phyloP scores from a whole-genome alignment of 1,140 invertebrate genomes.

The Zaprionus inermis region DNA sequence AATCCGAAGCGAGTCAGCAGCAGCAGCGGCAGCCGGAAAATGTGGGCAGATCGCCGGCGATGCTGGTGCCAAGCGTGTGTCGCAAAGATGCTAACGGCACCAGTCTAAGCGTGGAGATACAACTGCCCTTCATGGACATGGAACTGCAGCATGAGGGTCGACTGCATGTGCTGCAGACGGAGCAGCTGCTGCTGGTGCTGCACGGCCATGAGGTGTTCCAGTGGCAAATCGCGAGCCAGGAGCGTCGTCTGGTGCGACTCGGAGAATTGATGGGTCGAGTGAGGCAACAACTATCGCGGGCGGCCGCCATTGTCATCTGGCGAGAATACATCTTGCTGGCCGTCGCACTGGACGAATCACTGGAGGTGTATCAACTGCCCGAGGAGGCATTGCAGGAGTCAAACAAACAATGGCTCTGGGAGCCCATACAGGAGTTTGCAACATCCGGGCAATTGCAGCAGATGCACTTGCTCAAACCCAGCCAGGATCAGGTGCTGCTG shows the following conservation, averaged over 20 bases:
- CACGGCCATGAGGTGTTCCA: conserved; percentile 68
- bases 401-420: conserved; percentile 34
- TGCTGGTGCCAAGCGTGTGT: conserved; percentile 55
- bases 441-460: conserved; percentile 55
- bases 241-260: conserved; percentile 62
- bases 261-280: conserved; percentile 55
- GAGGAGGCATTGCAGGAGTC: conserved; percentile 24
- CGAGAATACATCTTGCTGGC: conserved; percentile 61
- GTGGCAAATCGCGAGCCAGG: conserved; percentile 50
- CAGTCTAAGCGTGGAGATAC: conserved; percentile 55
- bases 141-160: conserved; percentile 51
- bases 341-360: conserved; percentile 55
- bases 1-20: not conserved
- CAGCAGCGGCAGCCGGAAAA: not conserved
- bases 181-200: conserved; percentile 55
- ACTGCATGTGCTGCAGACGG: conserved; percentile 59
- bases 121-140: conserved; percentile 74
- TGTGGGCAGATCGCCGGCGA: no score
- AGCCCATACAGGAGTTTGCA: conserved; percentile 71
- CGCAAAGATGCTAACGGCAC: conserved; percentile 47
- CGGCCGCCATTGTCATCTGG: conserved; percentile 62
- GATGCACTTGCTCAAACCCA: conserved; percentile 58
- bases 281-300: conserved; percentile 18
- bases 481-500: conserved; percentile 58
- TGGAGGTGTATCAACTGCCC: conserved; percentile 72